Evolutionary conservation across 2,113 vertebrate genomes (phyloP).

Genomic region (Elephantulus edwardii): DNA sequence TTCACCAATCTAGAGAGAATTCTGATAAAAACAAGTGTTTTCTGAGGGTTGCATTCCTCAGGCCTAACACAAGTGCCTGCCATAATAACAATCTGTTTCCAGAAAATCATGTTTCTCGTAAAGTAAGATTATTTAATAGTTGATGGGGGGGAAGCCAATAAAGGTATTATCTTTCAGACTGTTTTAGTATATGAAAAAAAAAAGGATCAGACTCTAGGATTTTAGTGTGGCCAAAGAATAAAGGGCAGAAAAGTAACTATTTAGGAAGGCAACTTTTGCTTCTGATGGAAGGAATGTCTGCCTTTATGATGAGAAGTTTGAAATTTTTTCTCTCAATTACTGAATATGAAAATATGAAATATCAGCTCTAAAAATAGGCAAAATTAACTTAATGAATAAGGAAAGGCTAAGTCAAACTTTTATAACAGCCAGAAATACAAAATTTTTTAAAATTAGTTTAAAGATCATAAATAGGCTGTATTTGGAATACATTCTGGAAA

Average conservation of each 20-base stretch:
- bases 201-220: neutral
- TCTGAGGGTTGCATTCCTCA: neutral
- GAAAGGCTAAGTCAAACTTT: neutral
- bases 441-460: neutral
- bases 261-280: neutral
- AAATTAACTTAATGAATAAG: neutral
- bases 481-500: constrained; percentile 26
- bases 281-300: constrained; percentile 13
- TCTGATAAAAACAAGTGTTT: neutral
- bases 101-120: constrained; percentile 33
- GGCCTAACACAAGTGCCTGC: neutral
- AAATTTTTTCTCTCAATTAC: neutral
- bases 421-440: neutral
- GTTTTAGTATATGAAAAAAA: constrained; percentile 11
- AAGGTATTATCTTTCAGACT: constrained; percentile 15
- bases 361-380: neutral
- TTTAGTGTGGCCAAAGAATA: neutral
- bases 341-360: too few species aligned
- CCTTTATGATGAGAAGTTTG: neutral
- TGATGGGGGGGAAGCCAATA: constrained; percentile 1
- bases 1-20: constrained; percentile 14
- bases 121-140: constrained; percentile 32
- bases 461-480: neutral
- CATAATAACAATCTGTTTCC: neutral
- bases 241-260: neutral